These are phyloP conservation scores for Clarias platycephalus DNA, from an alignment of 2,797 vertebrate genomes.

Conservation along the genomic window DNA sequence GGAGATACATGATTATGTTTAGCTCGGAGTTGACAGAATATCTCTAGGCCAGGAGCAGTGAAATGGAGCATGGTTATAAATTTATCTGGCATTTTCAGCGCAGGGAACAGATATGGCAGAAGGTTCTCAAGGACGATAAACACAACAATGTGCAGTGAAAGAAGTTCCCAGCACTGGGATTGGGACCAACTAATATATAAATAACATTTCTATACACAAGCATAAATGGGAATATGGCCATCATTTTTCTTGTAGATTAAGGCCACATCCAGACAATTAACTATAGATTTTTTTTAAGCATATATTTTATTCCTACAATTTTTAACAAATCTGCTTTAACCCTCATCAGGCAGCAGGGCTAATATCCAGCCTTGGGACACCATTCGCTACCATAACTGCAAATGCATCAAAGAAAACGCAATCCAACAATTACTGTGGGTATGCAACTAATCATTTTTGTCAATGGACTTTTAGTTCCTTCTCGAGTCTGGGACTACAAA, in stretches of 20 bases:
- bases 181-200: conserved; percentile 4
- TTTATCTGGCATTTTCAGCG: conserved; percentile 2
- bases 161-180: not conserved
- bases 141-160: not conserved
- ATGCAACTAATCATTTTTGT: not conserved
- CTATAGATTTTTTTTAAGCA: too few relatives aligned
- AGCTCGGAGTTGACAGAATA: conserved; percentile 24
- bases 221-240: not conserved
- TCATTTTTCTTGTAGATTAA: not conserved
- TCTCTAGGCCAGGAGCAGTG: conserved; percentile 24
- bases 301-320: not conserved
- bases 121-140: conserved; percentile 9
- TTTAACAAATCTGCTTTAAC: not conserved
- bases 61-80: conserved; percentile 9
- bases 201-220: not conserved
- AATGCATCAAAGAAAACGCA: not conserved
- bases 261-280: not conserved
- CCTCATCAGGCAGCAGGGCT: not conserved
- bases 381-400: not conserved
- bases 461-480: not conserved
- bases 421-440: not conserved
- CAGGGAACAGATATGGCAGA: not conserved
- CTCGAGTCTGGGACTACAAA: not conserved
- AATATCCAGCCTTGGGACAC: not conserved
- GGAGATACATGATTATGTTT: conserved; percentile 25